Conservation (phyloP, 2,888 invertebrate genomes). For the Atethmia centrago region DNA sequence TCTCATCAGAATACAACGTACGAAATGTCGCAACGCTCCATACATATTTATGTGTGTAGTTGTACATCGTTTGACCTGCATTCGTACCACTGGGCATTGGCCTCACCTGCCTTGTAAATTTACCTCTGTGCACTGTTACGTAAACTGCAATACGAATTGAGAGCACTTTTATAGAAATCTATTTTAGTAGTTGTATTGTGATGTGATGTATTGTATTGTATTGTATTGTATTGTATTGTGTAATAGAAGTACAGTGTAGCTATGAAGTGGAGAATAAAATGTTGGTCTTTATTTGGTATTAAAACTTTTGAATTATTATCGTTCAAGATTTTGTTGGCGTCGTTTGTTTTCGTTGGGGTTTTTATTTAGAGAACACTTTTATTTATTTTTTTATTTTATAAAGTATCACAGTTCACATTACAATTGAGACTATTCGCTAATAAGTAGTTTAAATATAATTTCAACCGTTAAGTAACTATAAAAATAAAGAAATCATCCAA, state of each 20-base stretch:
- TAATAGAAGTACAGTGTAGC: slow-evolving; percentile 3
- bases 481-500: too few relatives aligned
- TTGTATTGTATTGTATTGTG: neutral
- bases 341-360: neutral
- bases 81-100: slow-evolving; percentile 55
- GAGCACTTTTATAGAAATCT: slow-evolving; percentile 36
- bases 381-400: too few relatives aligned
- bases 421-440: too few relatives aligned
- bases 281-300: neutral
- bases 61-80: slow-evolving; percentile 67
- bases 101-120: slow-evolving; percentile 42
- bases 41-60: slow-evolving; percentile 25
- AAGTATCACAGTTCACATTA: too few relatives aligned
- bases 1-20: slow-evolving; percentile 34
- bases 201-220: too few relatives aligned
- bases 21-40: slow-evolving; percentile 45
- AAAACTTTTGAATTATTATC: neutral
- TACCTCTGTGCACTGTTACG: slow-evolving; percentile 46
- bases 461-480: too few relatives aligned
- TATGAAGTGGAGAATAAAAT: neutral
- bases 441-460: too few relatives aligned
- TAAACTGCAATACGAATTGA: slow-evolving; percentile 39
- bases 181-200: slow-evolving; percentile 9
- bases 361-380: too few relatives aligned
- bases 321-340: neutral